phyloP scores from a whole-genome alignment of 2,797 vertebrate genomes.

The Loris lydekkerianus region DNA sequence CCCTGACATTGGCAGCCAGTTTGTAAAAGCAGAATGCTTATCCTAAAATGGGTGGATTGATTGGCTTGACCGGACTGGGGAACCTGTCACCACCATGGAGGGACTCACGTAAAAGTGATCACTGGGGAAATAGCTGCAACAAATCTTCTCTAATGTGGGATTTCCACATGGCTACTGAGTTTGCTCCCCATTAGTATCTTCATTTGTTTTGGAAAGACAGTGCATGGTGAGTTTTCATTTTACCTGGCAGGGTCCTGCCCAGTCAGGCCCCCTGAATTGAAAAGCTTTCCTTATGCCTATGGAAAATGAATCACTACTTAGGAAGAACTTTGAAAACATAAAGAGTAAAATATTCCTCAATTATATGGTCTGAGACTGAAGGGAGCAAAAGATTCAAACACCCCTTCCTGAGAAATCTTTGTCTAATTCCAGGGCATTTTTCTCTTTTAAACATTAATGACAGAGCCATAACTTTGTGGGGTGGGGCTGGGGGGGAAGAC shows the following conservation, averaged over 20 bases:
- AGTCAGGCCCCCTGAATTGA: background rate
- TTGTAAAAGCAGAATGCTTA: background rate
- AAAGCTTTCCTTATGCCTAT: background rate
- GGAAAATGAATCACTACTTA: background rate
- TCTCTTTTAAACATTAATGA: background rate
- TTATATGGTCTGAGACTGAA: background rate
- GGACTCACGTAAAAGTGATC: background rate
- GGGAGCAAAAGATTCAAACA: background rate
- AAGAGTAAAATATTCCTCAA: background rate
- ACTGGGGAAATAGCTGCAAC: background rate
- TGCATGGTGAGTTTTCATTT: background rate
- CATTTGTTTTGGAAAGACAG: background rate
- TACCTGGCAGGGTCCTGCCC: background rate
- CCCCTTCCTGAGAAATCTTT: background rate
- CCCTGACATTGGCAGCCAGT: background rate
- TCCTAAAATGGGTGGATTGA: background rate
- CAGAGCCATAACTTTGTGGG: background rate
- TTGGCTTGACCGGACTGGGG: background rate
- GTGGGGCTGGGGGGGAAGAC: background rate
- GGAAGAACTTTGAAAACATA: background rate
- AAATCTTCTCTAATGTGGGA: background rate
- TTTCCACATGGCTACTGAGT: background rate
- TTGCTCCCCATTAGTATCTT: background rate
- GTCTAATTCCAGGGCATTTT: constrained; percentile 27
- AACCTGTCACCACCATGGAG: background rate